phyloP scores from a whole-genome alignment of 2,113 vertebrate genomes.

The Ammodytes dubius region DNA sequence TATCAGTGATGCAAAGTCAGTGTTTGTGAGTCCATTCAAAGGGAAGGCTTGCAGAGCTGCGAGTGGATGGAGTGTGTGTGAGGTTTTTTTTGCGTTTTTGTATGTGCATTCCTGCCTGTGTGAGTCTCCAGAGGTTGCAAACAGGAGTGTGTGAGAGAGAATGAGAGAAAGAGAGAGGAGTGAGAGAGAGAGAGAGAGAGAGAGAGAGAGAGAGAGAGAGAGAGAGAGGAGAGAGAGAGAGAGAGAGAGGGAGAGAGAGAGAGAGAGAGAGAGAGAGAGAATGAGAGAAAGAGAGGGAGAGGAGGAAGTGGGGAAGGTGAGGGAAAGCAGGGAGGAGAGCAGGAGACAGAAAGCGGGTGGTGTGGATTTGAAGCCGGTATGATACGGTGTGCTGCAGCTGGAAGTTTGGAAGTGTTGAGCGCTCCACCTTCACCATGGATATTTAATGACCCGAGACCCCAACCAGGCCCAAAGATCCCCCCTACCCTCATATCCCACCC shows the following conservation, averaged over 20 bases:
- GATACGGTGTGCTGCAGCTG: slow-evolving; percentile 55
- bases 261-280: not conserved
- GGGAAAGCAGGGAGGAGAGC: slow-evolving; percentile 45
- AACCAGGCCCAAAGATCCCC: slow-evolving; percentile 54
- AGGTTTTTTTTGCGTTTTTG: slow-evolving; percentile 26
- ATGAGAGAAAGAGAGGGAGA: slow-evolving; percentile 17
- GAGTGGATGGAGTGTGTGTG: slow-evolving; percentile 24
- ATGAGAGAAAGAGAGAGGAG: not conserved
- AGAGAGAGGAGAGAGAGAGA: slow-evolving; percentile 2
- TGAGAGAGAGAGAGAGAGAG: not conserved
- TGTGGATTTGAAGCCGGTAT: slow-evolving; percentile 41
- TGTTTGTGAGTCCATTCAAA: slow-evolving; percentile 52
- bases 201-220: not conserved
- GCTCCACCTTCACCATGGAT: slow-evolving; percentile 76
- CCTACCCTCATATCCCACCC: slow-evolving; percentile 1
- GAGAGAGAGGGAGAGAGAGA: not conserved
- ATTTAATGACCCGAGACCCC: slow-evolving; percentile 80
- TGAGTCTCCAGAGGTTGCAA: slow-evolving; percentile 60
- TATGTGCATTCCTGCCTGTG: slow-evolving; percentile 11
- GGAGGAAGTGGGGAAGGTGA: slow-evolving; percentile 20
- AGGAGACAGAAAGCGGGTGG: slow-evolving; percentile 29
- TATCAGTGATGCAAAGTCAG: slow-evolving; percentile 54
- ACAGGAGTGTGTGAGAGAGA: slow-evolving; percentile 19
- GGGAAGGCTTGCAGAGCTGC: slow-evolving; percentile 25
- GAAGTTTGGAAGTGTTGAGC: slow-evolving; percentile 68